Evolutionary conservation across 2,113 vertebrate genomes (phyloP), one percentile per base, ranked within the genome.

Genomic region (Plotosus lineatus): DNA sequence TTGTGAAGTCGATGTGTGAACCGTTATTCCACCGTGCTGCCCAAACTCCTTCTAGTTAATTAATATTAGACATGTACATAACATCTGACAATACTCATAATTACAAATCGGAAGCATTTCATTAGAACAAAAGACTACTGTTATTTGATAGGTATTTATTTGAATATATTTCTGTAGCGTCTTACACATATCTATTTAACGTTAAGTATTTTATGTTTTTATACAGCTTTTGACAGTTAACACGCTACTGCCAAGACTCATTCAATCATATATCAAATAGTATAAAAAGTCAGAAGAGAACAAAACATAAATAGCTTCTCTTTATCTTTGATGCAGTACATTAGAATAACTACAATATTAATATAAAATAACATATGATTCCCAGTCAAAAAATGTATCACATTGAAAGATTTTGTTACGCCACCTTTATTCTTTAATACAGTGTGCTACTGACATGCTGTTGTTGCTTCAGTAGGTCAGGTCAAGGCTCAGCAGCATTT

Each of bases 61-160:
- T 38, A 38, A 38, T 38, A 38, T 26, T 21, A 38, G 2, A 38
- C 8, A 38, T 65, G 6, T 19, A 36, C 14, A 10, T 23, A 10
- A 38, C 33, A n/a, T 66, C n/a, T n/a, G 3, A 66, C 2, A 10
- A 4, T 31, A 11, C 56, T 31, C 8, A 6, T 56, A 8, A 63
- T 66, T 46, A 8, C 6, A 66, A 66, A 21, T 42, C 9, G 40
- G 23, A 42, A 21, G 63, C 33, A 66, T 21, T 38, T 53, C 2
- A 28, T n/a, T 19, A 79, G 9, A 68, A 53, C 6, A 66, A 55
- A 31, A 68, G 15, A 10, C 5, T 26, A 80, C 0, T 48, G n/a
- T 36, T 42, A 36, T 33, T 46, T 26, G 12, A 40, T 9, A 78
- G 15, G 48, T 23, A 71, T 80, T 71, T 79, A 71, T 79, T 79